A percentile compares a stretch with the other conserved stretches of the same genome.
phyloP scores from a whole-genome alignment of 2,888 invertebrate species.

The Eugnorisma glareosa region DNA sequence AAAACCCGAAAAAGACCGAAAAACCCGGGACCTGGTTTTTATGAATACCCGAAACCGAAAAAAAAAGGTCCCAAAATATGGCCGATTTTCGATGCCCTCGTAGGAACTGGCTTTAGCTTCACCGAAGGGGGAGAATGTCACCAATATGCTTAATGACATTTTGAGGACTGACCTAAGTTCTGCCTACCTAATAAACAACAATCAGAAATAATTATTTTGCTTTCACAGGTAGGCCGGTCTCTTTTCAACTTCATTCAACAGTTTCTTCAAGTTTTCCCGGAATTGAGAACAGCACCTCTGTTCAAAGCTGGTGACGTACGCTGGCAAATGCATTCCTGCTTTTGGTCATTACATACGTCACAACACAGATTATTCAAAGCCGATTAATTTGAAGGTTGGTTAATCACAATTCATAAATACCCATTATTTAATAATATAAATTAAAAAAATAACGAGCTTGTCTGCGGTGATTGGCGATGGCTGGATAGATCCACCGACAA shows the following conservation, averaged over 20 bases:
- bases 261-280: constrained; percentile 89
- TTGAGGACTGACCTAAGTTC: not conserved
- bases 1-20: too few relatives aligned
- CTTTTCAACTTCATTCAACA: constrained; percentile 72
- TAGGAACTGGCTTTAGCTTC: constrained; percentile 80
- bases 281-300: constrained; percentile 85
- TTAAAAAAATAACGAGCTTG: not conserved
- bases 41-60: too few relatives aligned
- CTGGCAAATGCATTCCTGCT: constrained; percentile 86
- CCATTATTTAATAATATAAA: not conserved
- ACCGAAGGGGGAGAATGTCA: constrained; percentile 5
- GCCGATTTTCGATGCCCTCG: too few relatives aligned
- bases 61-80: too few relatives aligned
- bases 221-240: constrained; percentile 19
- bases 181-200: not conserved
- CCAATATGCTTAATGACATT: not conserved
- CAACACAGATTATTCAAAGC: not conserved
- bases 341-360: constrained; percentile 75
- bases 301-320: constrained; percentile 91
- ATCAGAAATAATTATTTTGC: not conserved
- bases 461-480: constrained; percentile 10
- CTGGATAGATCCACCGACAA: constrained; percentile 32
- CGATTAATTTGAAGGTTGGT: constrained; percentile 28
- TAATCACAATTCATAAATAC: not conserved
- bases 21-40: too few relatives aligned